phyloP scores from a whole-genome alignment of 2,113 vertebrate species.

The Carassius carassius region DNA sequence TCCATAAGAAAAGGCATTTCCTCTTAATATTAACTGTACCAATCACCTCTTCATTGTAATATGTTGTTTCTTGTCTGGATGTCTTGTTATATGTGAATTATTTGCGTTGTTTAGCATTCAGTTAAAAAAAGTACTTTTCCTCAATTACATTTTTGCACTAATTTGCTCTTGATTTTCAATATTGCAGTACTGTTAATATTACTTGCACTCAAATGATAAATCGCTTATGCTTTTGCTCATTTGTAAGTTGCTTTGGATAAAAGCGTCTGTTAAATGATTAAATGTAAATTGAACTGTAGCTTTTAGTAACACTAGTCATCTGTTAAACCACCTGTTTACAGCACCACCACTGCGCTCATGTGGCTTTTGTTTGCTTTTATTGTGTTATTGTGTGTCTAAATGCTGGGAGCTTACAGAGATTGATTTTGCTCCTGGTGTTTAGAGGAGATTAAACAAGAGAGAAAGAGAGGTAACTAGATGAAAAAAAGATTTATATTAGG shows the following conservation, averaged over 20 bases:
- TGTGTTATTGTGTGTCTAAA: conserved; percentile 28
- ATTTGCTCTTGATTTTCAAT: not conserved
- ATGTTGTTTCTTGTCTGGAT: not conserved
- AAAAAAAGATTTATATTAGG: conserved; percentile 40
- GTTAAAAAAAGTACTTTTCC: too few species aligned
- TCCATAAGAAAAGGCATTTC: not conserved
- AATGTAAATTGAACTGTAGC: conserved; percentile 17
- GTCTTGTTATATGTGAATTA: not conserved
- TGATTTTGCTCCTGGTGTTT: conserved; percentile 40
- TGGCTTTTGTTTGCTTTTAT: conserved; percentile 39
- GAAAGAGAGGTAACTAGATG: conserved; percentile 32
- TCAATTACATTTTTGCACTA: too few species aligned
- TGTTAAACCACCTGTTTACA: conserved; percentile 35
- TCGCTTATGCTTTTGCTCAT: not conserved
- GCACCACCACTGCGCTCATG: not conserved
- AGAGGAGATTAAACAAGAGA: conserved; percentile 18
- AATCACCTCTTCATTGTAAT: not conserved
- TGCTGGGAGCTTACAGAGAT: conserved; percentile 32
- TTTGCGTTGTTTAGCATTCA: not conserved
- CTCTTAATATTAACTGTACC: not conserved
- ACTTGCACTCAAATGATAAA: not conserved
- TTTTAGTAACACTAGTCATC: conserved; percentile 30
- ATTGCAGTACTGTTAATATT: not conserved
- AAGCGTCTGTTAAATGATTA: conserved; percentile 2
- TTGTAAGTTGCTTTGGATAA: conserved; percentile 11